A percentile compares a stretch with the other conserved stretches of the same genome.
Evolutionary conservation across 1,140 invertebrate species (phyloP).

Genomic region (Drosophila punjabiensis): DNA sequence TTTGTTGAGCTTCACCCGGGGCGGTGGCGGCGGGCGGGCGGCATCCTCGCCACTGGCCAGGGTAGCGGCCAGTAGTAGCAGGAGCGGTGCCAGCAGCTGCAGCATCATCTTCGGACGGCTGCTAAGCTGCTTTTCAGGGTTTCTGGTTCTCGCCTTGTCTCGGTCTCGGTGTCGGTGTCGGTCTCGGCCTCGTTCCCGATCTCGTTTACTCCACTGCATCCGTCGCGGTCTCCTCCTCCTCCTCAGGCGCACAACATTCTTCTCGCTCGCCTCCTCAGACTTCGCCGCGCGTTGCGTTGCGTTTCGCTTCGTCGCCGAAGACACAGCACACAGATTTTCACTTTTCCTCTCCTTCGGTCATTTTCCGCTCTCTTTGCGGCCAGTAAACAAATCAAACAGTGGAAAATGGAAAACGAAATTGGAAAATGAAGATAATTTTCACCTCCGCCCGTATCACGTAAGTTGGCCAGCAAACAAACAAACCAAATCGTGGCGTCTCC

Average conservation of each 20-base stretch:
- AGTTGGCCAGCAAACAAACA: conserved; percentile 17
- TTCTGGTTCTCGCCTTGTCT: conserved; percentile 3
- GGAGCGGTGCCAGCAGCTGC: not conserved
- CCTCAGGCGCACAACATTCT: conserved; percentile 10
- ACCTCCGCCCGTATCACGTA: conserved; percentile 24
- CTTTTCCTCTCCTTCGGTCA: conserved; percentile 33
- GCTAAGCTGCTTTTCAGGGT: conserved; percentile 10
- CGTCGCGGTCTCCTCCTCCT: conserved; percentile 1
- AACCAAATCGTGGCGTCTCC: conserved; percentile 2
- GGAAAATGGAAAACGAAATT: conserved; percentile 11
- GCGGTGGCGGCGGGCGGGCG: conserved; percentile 35
- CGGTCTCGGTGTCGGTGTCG: not conserved
- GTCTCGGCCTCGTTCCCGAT: conserved; percentile 6
- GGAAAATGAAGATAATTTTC: conserved; percentile 12
- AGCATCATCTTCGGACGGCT: not conserved
- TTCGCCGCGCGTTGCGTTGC: conserved; percentile 11
- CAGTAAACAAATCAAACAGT: conserved; percentile 21
- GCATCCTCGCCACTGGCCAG: not conserved
- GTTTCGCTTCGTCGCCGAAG: conserved; percentile 28
- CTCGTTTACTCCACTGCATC: conserved; percentile 26
- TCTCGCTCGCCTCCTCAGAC: not conserved
- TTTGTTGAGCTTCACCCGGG: conserved; percentile 75
- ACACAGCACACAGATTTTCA: conserved; percentile 27
- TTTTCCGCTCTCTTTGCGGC: conserved; percentile 24
- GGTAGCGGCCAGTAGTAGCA: not conserved